Percentiles rank a stretch among this genome's conserved stretches.
Evolutionary conservation across 2,888 invertebrate species (phyloP).

Genomic region (Cinara cedri): DNA sequence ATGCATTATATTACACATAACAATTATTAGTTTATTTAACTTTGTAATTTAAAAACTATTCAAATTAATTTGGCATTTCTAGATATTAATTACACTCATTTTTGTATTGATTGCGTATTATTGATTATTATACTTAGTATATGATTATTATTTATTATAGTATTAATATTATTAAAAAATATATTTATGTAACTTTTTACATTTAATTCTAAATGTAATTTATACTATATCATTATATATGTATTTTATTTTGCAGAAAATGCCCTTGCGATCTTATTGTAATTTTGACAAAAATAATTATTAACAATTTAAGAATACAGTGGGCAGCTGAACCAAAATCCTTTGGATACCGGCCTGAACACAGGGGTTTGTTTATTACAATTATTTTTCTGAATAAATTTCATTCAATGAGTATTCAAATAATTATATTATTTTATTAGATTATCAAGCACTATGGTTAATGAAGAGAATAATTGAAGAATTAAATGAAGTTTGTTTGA

Average conservation of each 20-base stretch:
- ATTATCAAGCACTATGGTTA: conserved; percentile 74
- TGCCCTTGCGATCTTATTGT: conserved; percentile 74
- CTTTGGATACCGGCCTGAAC: conserved; percentile 70
- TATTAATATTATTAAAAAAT: background rate
- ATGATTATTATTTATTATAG: background rate
- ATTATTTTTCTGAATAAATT: background rate
- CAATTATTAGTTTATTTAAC: too few species aligned
- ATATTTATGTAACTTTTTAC: background rate
- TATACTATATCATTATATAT: background rate
- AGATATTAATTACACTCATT: too few species aligned
- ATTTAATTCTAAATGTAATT: background rate
- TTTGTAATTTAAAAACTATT: too few species aligned
- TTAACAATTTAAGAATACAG: conserved; percentile 71
- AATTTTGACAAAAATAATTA: conserved; percentile 71
- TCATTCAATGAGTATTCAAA: background rate
- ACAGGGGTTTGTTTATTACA: conserved; percentile 65
- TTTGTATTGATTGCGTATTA: too few species aligned
- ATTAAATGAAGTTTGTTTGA: conserved; percentile 74
- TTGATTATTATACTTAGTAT: too few species aligned
- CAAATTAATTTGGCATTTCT: too few species aligned
- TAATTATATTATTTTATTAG: conserved; percentile 65
- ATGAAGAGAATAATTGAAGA: conserved; percentile 77
- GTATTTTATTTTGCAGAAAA: conserved; percentile 67
- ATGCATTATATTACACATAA: too few species aligned
- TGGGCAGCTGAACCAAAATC: conserved; percentile 71